Conservation (phyloP, 2,113 vertebrate genomes). For the Himantopus leucocephalus region DNA sequence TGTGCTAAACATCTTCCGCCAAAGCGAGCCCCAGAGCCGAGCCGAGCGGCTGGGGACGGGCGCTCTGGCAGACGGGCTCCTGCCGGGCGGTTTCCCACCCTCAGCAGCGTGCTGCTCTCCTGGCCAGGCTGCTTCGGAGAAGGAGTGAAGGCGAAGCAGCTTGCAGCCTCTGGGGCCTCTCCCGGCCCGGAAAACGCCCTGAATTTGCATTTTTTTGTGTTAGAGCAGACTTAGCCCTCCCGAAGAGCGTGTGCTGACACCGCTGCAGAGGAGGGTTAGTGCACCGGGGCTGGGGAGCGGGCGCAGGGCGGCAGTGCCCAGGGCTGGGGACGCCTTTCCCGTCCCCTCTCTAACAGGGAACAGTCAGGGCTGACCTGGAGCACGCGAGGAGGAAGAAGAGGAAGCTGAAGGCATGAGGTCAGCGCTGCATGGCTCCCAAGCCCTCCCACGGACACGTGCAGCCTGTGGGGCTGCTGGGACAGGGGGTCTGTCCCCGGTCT, state of each 20-base stretch:
- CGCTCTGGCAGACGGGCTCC: neutral
- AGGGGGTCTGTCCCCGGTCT: too few relatives aligned
- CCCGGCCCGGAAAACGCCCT: neutral
- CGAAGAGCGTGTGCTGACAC: rapidly evolving
- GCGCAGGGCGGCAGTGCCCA: too few relatives aligned
- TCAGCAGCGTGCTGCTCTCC: neutral
- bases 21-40: neutral
- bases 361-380: neutral
- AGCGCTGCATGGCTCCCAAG: neutral
- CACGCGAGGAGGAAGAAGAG: neutral
- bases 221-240: neutral
- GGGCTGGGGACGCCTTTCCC: neutral
- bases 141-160: neutral
- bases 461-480: neutral
- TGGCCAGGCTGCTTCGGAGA: rapidly evolving
- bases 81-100: neutral
- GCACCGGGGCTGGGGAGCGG: rapidly evolving
- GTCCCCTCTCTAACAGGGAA: neutral
- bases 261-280: neutral
- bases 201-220: neutral
- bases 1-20: rapidly evolving
- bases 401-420: neutral
- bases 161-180: neutral
- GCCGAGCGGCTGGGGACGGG: rapidly evolving
- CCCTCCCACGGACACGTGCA: rapidly evolving